Percentiles rank a stretch among this genome's conserved stretches.
These are phyloP conservation scores for Caenorhabditis plicata DNA, from an alignment of 2,888 invertebrate genomes.

Conservation along the genomic window DNA sequence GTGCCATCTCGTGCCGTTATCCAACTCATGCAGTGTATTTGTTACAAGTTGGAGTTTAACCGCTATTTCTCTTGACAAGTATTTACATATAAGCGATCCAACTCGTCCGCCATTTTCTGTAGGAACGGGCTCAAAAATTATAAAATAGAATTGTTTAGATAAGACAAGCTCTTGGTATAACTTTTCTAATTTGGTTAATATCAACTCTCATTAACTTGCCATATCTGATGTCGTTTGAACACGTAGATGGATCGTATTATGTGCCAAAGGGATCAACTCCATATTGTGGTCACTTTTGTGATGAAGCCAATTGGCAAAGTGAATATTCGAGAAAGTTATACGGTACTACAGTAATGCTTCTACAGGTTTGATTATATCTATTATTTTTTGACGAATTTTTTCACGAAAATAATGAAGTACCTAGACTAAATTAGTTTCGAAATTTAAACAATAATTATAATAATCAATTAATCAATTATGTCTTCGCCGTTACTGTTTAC, in stretches of 20 bases:
- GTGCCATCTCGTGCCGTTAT: slow-evolving; percentile 62
- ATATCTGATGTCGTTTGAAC: slow-evolving; percentile 59
- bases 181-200: slow-evolving; percentile 60
- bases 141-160: slow-evolving; percentile 25
- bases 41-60: slow-evolving; percentile 63
- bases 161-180: slow-evolving; percentile 43
- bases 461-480: too few relatives aligned
- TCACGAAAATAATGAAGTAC: too few relatives aligned
- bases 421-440: too few relatives aligned
- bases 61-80: slow-evolving; percentile 64
- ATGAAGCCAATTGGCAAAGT: slow-evolving; percentile 76
- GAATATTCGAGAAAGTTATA: slow-evolving; percentile 79
- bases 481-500: too few relatives aligned
- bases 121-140: neutral
- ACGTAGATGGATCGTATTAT: slow-evolving; percentile 66
- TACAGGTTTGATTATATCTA: slow-evolving; percentile 45
- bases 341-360: slow-evolving; percentile 70
- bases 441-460: too few relatives aligned
- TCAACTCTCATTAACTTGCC: slow-evolving; percentile 62
- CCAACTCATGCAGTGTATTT: slow-evolving; percentile 64
- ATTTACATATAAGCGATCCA: slow-evolving; percentile 63
- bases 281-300: slow-evolving; percentile 69
- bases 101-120: slow-evolving; percentile 60
- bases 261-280: slow-evolving; percentile 42
- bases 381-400: too few relatives aligned